A percentile compares a stretch with the other conserved stretches of the same genome.
Conservation (phyloP, 2,888 invertebrate species). For the Rhodophaea formosa region DNA sequence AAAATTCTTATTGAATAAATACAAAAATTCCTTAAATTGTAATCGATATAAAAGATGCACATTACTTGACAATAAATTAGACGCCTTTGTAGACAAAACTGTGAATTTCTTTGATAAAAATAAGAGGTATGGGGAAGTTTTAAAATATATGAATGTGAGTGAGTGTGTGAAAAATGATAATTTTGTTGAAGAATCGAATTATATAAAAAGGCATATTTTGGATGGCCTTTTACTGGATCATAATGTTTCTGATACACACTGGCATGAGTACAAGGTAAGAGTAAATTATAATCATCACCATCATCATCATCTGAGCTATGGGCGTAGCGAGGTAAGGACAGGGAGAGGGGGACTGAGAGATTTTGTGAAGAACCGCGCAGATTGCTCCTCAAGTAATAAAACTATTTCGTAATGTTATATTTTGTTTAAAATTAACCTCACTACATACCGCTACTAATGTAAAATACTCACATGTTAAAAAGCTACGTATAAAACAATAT, state of each 20-base stretch:
- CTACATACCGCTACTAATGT: no score
- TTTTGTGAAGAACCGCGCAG: no score
- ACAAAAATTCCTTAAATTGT: slow-evolving; percentile 33
- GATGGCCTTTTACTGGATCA: slow-evolving; percentile 50
- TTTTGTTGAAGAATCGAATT: slow-evolving; percentile 25
- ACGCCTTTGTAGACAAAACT: slow-evolving; percentile 39
- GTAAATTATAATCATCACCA: no score
- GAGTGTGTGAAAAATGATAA: slow-evolving; percentile 38
- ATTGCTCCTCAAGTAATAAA: no score
- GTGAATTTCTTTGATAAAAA: slow-evolving; percentile 44
- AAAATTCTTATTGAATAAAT: slow-evolving; percentile 38
- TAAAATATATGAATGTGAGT: slow-evolving; percentile 45
- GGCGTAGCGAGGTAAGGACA: no score
- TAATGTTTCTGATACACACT: slow-evolving; percentile 55
- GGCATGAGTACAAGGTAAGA: slow-evolving; percentile 67
- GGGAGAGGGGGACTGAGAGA: no score
- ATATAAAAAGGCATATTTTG: slow-evolving; percentile 44
- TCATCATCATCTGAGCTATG: no score
- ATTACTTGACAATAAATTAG: slow-evolving; percentile 25
- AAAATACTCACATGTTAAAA: no score
- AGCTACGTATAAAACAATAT: no score
- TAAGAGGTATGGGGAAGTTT: slow-evolving; percentile 43
- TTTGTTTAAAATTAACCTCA: no score
- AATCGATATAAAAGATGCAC: slow-evolving; percentile 32
- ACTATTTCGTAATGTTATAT: no score